Base-by-base conservation (phyloP, 2,888 invertebrate species). In the Acanthosepion pharaonis region DNA sequence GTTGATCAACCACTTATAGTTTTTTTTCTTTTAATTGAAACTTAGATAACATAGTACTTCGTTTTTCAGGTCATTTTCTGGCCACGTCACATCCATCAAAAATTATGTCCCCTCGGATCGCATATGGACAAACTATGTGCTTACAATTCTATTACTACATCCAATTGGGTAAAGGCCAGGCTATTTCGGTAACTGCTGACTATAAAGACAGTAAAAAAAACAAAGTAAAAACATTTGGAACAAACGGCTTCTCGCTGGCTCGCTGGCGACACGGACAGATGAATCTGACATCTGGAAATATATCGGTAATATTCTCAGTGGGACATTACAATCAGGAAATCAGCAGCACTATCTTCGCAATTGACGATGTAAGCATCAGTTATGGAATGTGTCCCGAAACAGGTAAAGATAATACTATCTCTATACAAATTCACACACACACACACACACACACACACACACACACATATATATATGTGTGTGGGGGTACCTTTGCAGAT, bases 121-220 rank as follows among this genome's bases (percentile, higher is more conserved):
- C 28, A 20, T 92, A 28, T 25, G 49, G 49, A 23, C 15, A 4
- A 15, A 51, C 92, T 11, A 92, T 25, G 48, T 92, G 92, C 51
- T 51, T 92, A 8, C 20, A 92, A 51, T 92, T 92, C 25, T 25
- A 48, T 48, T 92, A 92, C 51, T 92, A 49, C 92, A 92, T 92
- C 25, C 92, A 28, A 92, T 28, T 92, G 25, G 49, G 92, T 23
- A 48, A 92, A 51, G 92, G 92, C 11, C 28, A 23, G 18, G 28
- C 49, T 23, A 92, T 92, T 0, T 23, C 25, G 5, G 92, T 92
- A 28, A 92, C 25, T 8, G 49, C 48, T 92, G 51, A 49, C 48
- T 92, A 92, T 23, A 23, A 23, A 5, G 49, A 92, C 28, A 49
- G 4, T 23, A 49, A 6, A 0, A 92, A 92, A 6, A 92, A 48